Percentiles rank a stretch among this genome's conserved stretches.
These are phyloP conservation scores for Cylas formicarius DNA, from an alignment of 1,140 invertebrate genomes.

Conservation along the genomic window DNA sequence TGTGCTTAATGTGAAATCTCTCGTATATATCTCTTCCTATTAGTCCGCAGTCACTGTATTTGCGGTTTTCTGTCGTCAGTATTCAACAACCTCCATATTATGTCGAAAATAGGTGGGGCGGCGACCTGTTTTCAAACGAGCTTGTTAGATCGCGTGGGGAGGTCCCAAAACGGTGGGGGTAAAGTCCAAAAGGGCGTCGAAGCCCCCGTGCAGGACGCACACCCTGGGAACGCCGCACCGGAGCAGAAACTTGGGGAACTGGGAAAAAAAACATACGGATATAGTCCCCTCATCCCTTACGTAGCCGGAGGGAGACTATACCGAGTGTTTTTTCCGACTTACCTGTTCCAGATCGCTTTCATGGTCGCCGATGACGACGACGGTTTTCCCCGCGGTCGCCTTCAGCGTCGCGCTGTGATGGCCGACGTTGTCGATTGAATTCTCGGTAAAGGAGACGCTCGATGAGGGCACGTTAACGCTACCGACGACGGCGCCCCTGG, in stretches of 20 bases:
- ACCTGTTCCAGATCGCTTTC: conserved; percentile 70
- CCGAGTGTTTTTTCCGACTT: conserved; percentile 33
- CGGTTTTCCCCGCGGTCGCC: conserved; percentile 54
- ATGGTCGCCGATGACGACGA: conserved; percentile 71
- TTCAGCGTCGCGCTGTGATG: conserved; percentile 54
- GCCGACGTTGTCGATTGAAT: conserved; percentile 54
- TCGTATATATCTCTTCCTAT: no score
- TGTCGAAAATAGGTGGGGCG: no score
- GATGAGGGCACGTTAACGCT: conserved; percentile 84
- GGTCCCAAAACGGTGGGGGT: conserved; percentile 51
- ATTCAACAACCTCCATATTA: no score
- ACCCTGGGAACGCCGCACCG: conserved; percentile 58
- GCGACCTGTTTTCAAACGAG: no score
- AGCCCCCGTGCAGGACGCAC: conserved; percentile 66
- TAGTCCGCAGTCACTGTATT: no score
- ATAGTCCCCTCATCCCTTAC: background rate
- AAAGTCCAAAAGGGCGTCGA: conserved; percentile 56
- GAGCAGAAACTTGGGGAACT: conserved; percentile 68
- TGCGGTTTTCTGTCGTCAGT: no score
- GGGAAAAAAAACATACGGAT: conserved; percentile 35
- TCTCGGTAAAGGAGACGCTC: conserved; percentile 61
- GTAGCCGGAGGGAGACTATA: no score
- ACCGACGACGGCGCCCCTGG: conserved; percentile 62
- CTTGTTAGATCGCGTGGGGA: conserved; percentile 1
- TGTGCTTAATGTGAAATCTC: no score